Evolutionary conservation across 1,140 invertebrate genomes (phyloP), one percentile per base, ranked within the genome.

Genomic region (Agrypnia vestita): DNA sequence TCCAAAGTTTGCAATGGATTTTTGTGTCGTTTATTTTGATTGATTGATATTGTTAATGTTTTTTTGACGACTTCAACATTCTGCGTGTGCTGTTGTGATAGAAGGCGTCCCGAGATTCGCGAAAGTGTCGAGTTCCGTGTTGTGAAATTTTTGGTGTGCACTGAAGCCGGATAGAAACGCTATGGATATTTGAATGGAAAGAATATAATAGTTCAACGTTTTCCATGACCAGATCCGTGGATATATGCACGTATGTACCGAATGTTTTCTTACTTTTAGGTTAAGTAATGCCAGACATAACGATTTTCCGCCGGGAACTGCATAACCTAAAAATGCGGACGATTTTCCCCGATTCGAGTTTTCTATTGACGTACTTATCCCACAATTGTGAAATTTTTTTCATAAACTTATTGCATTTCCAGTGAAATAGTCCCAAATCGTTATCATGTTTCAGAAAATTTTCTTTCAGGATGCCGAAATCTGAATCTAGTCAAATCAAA

Each of bases 271-370:
- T 19, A 44, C 56, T 76, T 76, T 21, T 47, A 76, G 74, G 74
- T 76, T 76, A 76, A 62, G 56, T 51, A 25, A 19, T 21, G 62
- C 67, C 12, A 46, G 53, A 43, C 25, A 19, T 76, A 76, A 76
- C 47, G 74, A 76, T 76, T 76, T 76, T 76, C 43, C 56, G 56
- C 56, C 74, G 74, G 74, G 44, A 61, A 46, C 15, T 15, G 61
- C 56, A 76, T 76, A 76, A 76, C 74, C 74, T 76, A 6, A 76
- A 76, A 76, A 21, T 21, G 17, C 56, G 25, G 17, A 6, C 56
- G 56, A 13, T 17, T 19, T 61, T 12, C 25, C 25, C 1, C 6
- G 25, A n/a, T n/a, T n/a, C n/a, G n/a, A n/a, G n/a, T n/a, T n/a
- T n/a, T n/a, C n/a, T n/a, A n/a, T 35, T 35, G 25, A 3, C 1